phyloP scores from a whole-genome alignment of 2,888 invertebrate species.

The Ophraella communa region DNA sequence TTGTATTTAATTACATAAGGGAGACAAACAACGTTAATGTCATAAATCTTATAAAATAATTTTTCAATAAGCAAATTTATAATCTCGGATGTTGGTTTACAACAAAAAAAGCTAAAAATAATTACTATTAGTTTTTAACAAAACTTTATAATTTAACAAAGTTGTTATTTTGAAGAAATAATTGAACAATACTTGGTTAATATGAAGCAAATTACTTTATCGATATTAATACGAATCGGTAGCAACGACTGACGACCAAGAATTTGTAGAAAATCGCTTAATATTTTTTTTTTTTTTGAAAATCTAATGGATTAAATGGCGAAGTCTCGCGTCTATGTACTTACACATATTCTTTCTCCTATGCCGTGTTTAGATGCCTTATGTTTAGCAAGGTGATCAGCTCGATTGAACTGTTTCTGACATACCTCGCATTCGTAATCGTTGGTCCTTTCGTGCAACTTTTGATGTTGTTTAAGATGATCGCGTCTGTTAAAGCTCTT shows the following conservation, averaged over 20 bases:
- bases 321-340: constrained; percentile 4
- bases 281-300: background rate
- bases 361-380: constrained; percentile 58
- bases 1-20: background rate
- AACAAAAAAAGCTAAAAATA: too few relatives aligned
- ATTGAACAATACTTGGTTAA: too few relatives aligned
- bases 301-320: background rate
- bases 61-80: too few relatives aligned
- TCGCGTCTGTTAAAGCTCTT: constrained; percentile 57
- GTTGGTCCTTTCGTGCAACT: constrained; percentile 46
- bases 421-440: constrained; percentile 62
- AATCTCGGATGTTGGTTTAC: too few relatives aligned
- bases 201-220: too few relatives aligned
- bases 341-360: constrained; percentile 49
- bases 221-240: background rate
- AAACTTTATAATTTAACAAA: too few relatives aligned
- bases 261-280: background rate
- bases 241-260: background rate
- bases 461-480: constrained; percentile 55
- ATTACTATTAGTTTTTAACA: too few relatives aligned
- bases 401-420: constrained; percentile 60
- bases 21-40: too few relatives aligned
- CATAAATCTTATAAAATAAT: too few relatives aligned
- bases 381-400: constrained; percentile 62
- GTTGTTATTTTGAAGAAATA: too few relatives aligned